phyloP scores from a whole-genome alignment of 2,888 invertebrate genomes.

The Dolichopus griseipennis region DNA sequence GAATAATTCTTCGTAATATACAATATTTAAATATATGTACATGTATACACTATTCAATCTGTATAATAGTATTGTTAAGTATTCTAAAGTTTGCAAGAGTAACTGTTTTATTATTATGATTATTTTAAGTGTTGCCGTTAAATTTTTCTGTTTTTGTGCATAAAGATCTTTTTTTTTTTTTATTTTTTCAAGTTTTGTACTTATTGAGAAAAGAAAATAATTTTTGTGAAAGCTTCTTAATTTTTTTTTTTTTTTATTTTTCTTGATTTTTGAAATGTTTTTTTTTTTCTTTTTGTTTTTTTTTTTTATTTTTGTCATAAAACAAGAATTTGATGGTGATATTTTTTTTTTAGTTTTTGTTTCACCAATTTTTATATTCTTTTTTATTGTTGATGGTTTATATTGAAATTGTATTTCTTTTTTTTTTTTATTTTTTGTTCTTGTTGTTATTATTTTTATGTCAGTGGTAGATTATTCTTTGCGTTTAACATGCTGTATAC shows the following conservation, averaged over 20 bases:
- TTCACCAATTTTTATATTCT: background rate
- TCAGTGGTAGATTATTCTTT: too few relatives aligned
- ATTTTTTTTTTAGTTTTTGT: background rate
- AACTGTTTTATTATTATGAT: background rate
- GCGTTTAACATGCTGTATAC: too few relatives aligned
- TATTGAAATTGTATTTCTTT: too few relatives aligned
- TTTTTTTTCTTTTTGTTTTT: background rate
- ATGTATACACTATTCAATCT: too few relatives aligned
- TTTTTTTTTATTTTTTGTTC: too few relatives aligned
- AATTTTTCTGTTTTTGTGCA: background rate
- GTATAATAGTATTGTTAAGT: too few relatives aligned
- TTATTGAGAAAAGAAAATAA: background rate
- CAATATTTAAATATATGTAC: too few relatives aligned
- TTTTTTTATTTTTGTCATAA: background rate
- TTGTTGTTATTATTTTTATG: too few relatives aligned
- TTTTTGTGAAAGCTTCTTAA: constrained; percentile 6
- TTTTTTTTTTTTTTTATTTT: background rate
- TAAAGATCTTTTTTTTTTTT: background rate
- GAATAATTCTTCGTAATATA: too few relatives aligned
- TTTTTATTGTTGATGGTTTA: too few relatives aligned
- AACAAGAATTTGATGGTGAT: background rate
- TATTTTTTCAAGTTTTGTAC: background rate
- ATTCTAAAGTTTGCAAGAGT: too few relatives aligned
- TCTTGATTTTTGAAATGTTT: background rate
- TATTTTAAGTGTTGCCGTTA: background rate